phyloP scores from a whole-genome alignment of 2,113 vertebrate species.

The Pachycephala philippinensis region DNA sequence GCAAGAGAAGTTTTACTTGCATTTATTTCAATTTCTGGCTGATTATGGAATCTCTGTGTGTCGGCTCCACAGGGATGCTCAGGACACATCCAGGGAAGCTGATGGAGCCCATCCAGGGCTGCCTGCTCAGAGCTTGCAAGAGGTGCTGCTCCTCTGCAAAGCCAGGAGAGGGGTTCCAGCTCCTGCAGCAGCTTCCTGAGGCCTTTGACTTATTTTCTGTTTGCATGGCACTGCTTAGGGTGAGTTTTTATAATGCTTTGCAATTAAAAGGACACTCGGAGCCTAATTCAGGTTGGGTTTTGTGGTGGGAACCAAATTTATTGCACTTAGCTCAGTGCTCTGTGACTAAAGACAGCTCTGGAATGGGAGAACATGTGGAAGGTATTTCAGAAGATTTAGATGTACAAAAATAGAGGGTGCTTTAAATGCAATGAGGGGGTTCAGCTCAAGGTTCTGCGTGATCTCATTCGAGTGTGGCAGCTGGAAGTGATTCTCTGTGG shows the following conservation, averaged over 20 bases:
- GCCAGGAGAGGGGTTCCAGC: not conserved
- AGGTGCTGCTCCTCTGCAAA: not conserved
- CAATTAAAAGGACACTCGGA: not conserved
- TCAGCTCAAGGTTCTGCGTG: not conserved
- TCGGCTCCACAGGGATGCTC: not conserved
- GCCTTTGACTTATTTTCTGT: not conserved
- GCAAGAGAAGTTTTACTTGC: not conserved
- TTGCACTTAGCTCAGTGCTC: not conserved
- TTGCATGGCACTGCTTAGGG: not conserved
- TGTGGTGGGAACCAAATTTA: not conserved
- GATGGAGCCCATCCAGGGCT: accelerated
- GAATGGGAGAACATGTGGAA: not conserved
- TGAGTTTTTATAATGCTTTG: not conserved
- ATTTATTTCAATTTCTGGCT: not conserved
- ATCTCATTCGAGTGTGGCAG: not conserved
- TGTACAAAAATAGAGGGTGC: not conserved
- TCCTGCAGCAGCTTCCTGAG: not conserved
- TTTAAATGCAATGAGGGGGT: not conserved
- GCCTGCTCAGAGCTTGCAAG: not conserved
- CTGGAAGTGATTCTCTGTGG: not conserved
- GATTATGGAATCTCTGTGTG: not conserved
- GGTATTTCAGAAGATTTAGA: not conserved
- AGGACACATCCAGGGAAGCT: accelerated
- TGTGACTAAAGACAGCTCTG: not conserved
- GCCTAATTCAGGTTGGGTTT: not conserved